These are phyloP conservation scores for Notothenia coriiceps DNA, from an alignment of 2,113 vertebrate species.

Conservation along the genomic window DNA sequence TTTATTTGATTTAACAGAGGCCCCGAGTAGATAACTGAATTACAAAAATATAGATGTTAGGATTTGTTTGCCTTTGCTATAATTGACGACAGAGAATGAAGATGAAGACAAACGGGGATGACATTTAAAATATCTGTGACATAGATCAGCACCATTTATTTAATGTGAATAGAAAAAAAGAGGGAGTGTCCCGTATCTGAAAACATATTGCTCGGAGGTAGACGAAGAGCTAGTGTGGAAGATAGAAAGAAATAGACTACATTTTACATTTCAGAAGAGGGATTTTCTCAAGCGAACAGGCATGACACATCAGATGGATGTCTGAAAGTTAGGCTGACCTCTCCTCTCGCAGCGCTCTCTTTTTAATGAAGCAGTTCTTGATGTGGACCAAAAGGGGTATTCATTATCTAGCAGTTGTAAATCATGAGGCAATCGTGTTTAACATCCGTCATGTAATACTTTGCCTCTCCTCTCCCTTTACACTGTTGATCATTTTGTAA, in stretches of 20 bases:
- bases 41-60: slow-evolving; percentile 58
- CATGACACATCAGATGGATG: slow-evolving; percentile 53
- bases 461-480: background rate
- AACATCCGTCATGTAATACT: slow-evolving; percentile 30
- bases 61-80: slow-evolving; percentile 33
- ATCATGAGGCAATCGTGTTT: slow-evolving; percentile 42
- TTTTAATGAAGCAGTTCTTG: slow-evolving; percentile 63
- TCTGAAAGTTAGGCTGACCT: slow-evolving; percentile 52
- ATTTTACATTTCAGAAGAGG: slow-evolving; percentile 41
- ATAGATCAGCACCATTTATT: slow-evolving; percentile 25
- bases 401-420: slow-evolving; percentile 50
- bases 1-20: slow-evolving; percentile 53
- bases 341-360: slow-evolving; percentile 37
- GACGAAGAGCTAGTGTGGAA: background rate
- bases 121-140: slow-evolving; percentile 63
- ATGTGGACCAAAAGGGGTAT: slow-evolving; percentile 30
- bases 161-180: background rate
- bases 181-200: background rate
- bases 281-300: background rate
- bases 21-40: slow-evolving; percentile 54
- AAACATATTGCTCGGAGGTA: slow-evolving; percentile 14
- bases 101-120: slow-evolving; percentile 63
- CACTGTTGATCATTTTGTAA: background rate
- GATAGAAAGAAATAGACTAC: background rate
- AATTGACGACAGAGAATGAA: slow-evolving; percentile 51